phyloP scores from a whole-genome alignment of 2,797 vertebrate genomes.

The Bucorvus abyssinicus region DNA sequence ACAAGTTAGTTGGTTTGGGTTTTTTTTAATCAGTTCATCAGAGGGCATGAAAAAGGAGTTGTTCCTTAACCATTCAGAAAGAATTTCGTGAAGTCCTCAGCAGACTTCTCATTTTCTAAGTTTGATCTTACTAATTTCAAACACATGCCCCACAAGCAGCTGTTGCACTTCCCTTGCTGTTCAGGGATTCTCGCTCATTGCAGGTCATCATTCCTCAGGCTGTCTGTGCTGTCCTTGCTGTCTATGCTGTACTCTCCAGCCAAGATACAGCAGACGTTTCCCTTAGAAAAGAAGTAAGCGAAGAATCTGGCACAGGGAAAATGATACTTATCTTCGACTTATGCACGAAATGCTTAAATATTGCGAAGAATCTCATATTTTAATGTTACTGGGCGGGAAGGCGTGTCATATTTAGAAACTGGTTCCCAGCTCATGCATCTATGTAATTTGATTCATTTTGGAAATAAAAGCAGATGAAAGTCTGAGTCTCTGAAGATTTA shows the following conservation, averaged over 20 bases:
- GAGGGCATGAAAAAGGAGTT: not conserved
- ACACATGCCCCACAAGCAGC: not conserved
- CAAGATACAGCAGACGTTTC: not conserved
- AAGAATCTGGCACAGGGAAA: not conserved
- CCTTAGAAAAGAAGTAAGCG: not conserved
- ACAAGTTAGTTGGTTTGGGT: not conserved
- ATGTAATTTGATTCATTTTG: not conserved
- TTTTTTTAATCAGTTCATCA: not conserved
- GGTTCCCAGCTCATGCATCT: not conserved
- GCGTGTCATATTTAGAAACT: not conserved
- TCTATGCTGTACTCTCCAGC: not conserved
- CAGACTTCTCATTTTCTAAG: not conserved
- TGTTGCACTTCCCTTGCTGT: not conserved
- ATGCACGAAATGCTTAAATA: not conserved
- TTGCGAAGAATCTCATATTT: not conserved
- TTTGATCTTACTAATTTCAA: not conserved
- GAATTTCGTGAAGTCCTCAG: not conserved
- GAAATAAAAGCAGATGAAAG: conserved; percentile 44
- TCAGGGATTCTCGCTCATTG: not conserved
- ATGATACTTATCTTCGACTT: not conserved
- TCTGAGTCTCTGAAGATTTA: conserved; percentile 1
- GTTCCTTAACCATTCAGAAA: not conserved
- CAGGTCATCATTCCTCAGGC: not conserved
- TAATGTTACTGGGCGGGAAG: not conserved
- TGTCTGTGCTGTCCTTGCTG: not conserved